Evolutionary conservation across 2,888 invertebrate species (phyloP).

Genomic region (Eupithecia subumbrata): DNA sequence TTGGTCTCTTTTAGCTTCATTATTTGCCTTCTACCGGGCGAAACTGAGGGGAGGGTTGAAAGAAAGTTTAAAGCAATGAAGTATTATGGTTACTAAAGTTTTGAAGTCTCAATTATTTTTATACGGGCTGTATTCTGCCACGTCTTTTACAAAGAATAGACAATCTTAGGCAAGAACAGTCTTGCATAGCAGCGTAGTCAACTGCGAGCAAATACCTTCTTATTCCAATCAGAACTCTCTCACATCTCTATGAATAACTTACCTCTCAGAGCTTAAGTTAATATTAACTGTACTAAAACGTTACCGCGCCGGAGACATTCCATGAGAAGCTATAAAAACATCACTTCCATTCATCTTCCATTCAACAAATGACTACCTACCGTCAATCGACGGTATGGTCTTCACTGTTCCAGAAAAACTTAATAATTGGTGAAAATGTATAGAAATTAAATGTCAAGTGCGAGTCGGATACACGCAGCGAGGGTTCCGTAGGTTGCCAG

Average conservation of each 20-base stretch:
- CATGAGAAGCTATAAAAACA: slow-evolving; percentile 52
- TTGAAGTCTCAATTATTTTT: not conserved
- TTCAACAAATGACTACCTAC: slow-evolving; percentile 71
- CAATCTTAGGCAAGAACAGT: not conserved
- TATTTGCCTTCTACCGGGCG: not conserved
- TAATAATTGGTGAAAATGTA: not conserved
- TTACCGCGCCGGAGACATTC: slow-evolving; percentile 53
- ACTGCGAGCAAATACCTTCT: not conserved
- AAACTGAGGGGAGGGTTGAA: not conserved
- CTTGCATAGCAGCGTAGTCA: not conserved
- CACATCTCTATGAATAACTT: not conserved
- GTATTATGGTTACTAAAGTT: not conserved
- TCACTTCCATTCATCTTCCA: slow-evolving; percentile 43
- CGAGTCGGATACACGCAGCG: not conserved
- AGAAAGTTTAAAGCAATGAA: no score
- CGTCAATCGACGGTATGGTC: slow-evolving; percentile 42
- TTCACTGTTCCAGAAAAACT: not conserved
- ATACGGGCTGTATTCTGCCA: not conserved
- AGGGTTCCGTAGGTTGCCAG: not conserved
- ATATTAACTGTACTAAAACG: slow-evolving; percentile 40
- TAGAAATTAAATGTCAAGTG: not conserved
- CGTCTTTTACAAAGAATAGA: not conserved
- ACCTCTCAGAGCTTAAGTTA: slow-evolving; percentile 29
- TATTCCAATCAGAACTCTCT: not conserved
- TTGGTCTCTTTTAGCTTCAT: not conserved